Percentiles rank a stretch among this genome's conserved stretches.
Evolutionary conservation across 2,797 vertebrate species (phyloP).

Genomic region (Cryptoprocta ferox): DNA sequence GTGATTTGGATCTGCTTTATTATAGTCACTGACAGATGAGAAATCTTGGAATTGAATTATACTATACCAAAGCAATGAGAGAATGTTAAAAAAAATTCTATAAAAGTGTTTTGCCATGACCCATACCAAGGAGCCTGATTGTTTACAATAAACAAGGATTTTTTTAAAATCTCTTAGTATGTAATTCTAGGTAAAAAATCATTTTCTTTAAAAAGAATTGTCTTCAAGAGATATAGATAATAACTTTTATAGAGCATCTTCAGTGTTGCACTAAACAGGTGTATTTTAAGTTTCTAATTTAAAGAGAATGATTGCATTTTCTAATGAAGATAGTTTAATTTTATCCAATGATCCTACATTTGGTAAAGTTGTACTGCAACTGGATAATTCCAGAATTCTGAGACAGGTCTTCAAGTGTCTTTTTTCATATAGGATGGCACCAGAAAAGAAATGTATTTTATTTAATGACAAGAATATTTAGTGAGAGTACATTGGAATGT

Average conservation of each 20-base stretch:
- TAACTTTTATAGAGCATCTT: not conserved
- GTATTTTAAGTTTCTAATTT: not conserved
- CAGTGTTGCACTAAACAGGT: not conserved
- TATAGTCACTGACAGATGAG: not conserved
- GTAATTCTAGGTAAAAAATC: not conserved
- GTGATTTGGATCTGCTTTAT: conserved; percentile 32
- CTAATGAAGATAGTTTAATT: not conserved
- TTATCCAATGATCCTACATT: not conserved
- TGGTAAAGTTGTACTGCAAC: not conserved
- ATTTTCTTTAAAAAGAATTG: not conserved
- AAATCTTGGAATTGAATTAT: not conserved
- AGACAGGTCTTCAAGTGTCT: not conserved
- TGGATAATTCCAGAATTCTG: not conserved
- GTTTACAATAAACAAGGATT: not conserved
- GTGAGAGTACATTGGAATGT: not conserved
- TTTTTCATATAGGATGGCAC: not conserved
- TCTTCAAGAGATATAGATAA: not conserved
- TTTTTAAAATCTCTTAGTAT: not conserved
- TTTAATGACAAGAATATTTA: too few relatives aligned
- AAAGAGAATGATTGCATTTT: not conserved
- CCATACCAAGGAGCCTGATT: not conserved
- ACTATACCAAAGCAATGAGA: not conserved
- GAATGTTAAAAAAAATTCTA: not conserved
- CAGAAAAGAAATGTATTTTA: not conserved
- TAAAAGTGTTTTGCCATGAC: not conserved